phyloP scores from a whole-genome alignment of 2,113 vertebrate genomes.

The Tragelaphus buxtoni region DNA sequence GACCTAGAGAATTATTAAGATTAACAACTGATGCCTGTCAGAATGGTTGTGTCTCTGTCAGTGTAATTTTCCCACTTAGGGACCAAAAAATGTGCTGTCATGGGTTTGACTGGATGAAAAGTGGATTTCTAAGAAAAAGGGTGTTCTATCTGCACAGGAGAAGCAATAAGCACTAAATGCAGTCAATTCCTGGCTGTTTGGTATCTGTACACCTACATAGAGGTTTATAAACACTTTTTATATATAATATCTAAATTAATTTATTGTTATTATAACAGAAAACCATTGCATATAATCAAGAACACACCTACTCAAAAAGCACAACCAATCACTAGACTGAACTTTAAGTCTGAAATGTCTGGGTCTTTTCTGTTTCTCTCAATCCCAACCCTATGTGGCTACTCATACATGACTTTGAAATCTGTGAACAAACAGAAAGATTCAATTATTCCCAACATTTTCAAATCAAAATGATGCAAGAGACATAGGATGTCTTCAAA shows the following conservation, averaged over 20 bases:
- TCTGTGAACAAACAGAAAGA: neutral
- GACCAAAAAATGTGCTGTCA: too few species aligned
- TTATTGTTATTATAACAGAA: neutral
- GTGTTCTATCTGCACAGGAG: neutral
- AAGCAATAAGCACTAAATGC: neutral
- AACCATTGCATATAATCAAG: neutral
- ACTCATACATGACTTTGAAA: neutral
- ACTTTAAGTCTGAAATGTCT: neutral
- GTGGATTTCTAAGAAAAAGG: neutral
- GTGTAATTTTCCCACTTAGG: neutral
- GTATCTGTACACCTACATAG: fast-evolving
- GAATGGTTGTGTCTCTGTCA: too few species aligned
- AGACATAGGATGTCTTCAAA: neutral
- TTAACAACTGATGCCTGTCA: too few species aligned
- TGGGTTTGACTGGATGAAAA: neutral
- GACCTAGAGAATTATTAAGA: neutral
- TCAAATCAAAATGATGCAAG: neutral
- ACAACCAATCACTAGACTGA: too few species aligned
- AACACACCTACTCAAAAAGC: neutral
- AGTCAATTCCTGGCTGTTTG: neutral
- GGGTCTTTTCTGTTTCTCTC: neutral
- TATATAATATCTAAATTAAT: neutral
- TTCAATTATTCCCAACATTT: neutral
- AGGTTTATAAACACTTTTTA: neutral
- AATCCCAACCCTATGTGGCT: neutral